Percentiles rank a stretch among this genome's conserved stretches.
Evolutionary conservation across 2,797 vertebrate genomes (phyloP).

Genomic region (Margarornis squamiger): DNA sequence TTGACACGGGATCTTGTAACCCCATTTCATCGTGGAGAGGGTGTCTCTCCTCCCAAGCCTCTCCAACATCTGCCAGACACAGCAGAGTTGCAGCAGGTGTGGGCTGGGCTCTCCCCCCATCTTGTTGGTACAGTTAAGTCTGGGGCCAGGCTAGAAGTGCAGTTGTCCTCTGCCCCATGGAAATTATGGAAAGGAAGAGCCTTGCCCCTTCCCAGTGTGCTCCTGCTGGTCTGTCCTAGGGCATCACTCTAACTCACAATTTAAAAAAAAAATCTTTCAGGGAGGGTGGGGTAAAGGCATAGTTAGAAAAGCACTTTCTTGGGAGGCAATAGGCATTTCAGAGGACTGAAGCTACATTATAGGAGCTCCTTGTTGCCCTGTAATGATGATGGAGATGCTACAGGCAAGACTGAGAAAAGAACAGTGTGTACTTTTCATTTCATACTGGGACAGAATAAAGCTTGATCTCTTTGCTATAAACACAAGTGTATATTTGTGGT

Average conservation of each 20-base stretch:
- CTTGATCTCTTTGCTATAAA: background rate
- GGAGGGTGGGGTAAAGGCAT: accelerated
- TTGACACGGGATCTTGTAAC: background rate
- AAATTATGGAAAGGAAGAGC: background rate
- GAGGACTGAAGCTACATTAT: background rate
- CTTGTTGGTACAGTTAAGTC: background rate
- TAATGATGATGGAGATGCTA: background rate
- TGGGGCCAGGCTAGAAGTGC: background rate
- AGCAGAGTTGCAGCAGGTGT: background rate
- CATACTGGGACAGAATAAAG: background rate
- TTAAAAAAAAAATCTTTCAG: background rate
- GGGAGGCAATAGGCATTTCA: background rate
- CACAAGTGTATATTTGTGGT: background rate
- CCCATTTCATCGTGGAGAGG: background rate
- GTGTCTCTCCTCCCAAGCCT: background rate
- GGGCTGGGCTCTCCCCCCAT: background rate
- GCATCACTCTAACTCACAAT: background rate
- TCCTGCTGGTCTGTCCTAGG: background rate
- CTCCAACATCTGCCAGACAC: background rate
- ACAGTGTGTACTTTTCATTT: background rate
- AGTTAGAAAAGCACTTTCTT: background rate
- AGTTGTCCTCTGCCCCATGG: background rate
- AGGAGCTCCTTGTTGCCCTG: background rate
- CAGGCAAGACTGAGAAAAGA: background rate
- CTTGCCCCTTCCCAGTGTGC: background rate